Percentiles rank a stretch among this genome's conserved stretches.
phyloP scores from a whole-genome alignment of 2,113 vertebrate species.

The Corynorhinus townsendii region DNA sequence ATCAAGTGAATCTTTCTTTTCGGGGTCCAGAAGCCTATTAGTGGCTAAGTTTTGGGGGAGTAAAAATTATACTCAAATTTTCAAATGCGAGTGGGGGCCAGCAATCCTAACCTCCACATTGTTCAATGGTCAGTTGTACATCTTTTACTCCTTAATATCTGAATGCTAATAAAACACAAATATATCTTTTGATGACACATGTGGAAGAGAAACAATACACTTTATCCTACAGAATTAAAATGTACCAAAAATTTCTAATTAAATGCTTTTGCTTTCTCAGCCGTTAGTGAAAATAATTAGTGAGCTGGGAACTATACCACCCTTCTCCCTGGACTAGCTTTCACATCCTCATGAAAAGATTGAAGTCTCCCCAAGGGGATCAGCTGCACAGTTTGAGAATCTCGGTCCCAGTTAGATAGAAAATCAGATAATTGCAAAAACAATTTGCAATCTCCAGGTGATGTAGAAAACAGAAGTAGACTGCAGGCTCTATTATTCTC shows the following conservation, averaged over 20 bases:
- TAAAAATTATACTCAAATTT: background rate
- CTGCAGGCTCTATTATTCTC: constrained; percentile 51
- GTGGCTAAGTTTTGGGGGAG: background rate
- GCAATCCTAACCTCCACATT: background rate
- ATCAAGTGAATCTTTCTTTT: background rate
- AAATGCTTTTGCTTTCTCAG: constrained; percentile 17
- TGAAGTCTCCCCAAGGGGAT: constrained; percentile 34
- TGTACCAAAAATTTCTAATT: background rate
- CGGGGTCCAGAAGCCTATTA: background rate
- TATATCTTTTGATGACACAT: background rate
- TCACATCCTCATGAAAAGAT: constrained; percentile 29
- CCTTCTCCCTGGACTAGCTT: constrained; percentile 27
- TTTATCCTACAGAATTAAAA: background rate
- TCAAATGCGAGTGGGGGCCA: background rate
- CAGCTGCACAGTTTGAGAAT: constrained; percentile 61
- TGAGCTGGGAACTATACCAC: background rate
- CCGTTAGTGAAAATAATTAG: constrained; percentile 49
- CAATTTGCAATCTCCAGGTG: constrained; percentile 49
- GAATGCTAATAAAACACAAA: background rate
- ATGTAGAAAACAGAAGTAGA: constrained; percentile 53
- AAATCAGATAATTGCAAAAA: constrained; percentile 61
- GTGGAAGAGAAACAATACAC: background rate
- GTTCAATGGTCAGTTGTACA: background rate
- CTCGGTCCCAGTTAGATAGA: constrained; percentile 37
- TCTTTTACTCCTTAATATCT: background rate